Evolutionary conservation across 2,888 invertebrate genomes (phyloP).

Genomic region (Lumbricus terrestris): DNA sequence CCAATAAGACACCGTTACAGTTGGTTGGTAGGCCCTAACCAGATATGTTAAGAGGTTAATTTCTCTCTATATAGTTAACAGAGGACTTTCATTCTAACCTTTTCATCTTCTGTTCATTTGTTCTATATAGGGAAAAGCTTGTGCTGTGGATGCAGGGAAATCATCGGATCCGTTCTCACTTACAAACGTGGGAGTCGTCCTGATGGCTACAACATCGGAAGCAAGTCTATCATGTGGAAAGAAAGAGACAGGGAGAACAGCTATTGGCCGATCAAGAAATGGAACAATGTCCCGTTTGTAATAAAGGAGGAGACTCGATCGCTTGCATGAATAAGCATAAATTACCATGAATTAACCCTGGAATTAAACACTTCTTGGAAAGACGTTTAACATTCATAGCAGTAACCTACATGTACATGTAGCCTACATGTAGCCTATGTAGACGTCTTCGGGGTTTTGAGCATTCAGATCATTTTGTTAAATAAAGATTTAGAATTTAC

Average conservation of each 20-base stretch:
- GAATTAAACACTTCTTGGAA: not conserved
- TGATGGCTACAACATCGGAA: conserved; percentile 20
- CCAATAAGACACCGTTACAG: too few relatives aligned
- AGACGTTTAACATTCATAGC: not conserved
- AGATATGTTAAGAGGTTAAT: too few relatives aligned
- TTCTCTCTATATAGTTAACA: not conserved
- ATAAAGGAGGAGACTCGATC: conserved; percentile 14
- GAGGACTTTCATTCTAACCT: not conserved
- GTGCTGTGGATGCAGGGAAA: not conserved
- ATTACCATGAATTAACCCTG: not conserved
- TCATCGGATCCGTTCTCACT: not conserved
- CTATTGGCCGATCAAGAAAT: conserved; percentile 20
- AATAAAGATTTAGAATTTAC: too few relatives aligned
- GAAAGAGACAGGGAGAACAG: not conserved
- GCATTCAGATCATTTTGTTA: too few relatives aligned
- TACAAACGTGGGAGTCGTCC: conserved; percentile 19
- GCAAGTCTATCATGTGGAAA: conserved; percentile 11
- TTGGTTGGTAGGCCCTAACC: too few relatives aligned
- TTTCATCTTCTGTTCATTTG: not conserved
- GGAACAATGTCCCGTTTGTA: conserved; percentile 26
- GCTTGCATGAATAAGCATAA: not conserved
- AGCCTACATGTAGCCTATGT: too few relatives aligned
- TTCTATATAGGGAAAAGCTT: not conserved
- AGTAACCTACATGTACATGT: not conserved
- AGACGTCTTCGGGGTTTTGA: too few relatives aligned